phyloP scores from a whole-genome alignment of 2,888 invertebrate species.

The Lydus trimaculatus region DNA sequence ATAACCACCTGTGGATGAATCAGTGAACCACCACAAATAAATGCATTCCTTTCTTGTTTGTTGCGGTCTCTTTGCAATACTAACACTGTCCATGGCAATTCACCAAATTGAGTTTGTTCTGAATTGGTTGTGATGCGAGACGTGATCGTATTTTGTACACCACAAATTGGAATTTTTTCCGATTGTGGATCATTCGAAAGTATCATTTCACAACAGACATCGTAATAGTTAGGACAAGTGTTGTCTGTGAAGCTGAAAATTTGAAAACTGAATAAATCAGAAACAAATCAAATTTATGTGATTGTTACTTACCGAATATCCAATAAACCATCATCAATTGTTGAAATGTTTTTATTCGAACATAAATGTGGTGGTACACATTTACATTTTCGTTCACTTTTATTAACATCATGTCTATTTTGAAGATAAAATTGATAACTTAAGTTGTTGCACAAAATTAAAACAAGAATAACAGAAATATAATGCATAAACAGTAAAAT shows the following conservation, averaged over 20 bases:
- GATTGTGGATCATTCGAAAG: constrained; percentile 44
- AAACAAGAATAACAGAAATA: not conserved
- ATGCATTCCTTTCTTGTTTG: constrained; percentile 55
- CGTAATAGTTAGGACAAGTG: constrained; percentile 62
- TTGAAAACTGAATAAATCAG: constrained; percentile 11
- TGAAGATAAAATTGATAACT: not conserved
- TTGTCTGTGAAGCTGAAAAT: constrained; percentile 44
- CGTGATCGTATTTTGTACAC: constrained; percentile 74
- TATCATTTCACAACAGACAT: constrained; percentile 62
- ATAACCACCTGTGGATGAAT: constrained; percentile 76
- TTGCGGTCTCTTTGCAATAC: constrained; percentile 64
- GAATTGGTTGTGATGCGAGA: constrained; percentile 69
- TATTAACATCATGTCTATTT: not conserved
- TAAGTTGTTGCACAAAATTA: not conserved
- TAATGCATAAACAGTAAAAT: not conserved
- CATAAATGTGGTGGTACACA: constrained; percentile 44
- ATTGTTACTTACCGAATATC: constrained; percentile 42
- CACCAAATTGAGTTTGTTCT: constrained; percentile 73
- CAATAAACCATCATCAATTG: constrained; percentile 37
- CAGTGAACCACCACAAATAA: constrained; percentile 74
- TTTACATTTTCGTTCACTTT: constrained; percentile 30
- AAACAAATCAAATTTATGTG: constrained; percentile 15
- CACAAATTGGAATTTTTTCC: constrained; percentile 59
- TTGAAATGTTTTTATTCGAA: constrained; percentile 35
- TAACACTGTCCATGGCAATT: constrained; percentile 83